A percentile compares a stretch with the other conserved stretches of the same genome.
Evolutionary conservation across 2,888 invertebrate species (phyloP).

Genomic region (Dryadula phaetusa): DNA sequence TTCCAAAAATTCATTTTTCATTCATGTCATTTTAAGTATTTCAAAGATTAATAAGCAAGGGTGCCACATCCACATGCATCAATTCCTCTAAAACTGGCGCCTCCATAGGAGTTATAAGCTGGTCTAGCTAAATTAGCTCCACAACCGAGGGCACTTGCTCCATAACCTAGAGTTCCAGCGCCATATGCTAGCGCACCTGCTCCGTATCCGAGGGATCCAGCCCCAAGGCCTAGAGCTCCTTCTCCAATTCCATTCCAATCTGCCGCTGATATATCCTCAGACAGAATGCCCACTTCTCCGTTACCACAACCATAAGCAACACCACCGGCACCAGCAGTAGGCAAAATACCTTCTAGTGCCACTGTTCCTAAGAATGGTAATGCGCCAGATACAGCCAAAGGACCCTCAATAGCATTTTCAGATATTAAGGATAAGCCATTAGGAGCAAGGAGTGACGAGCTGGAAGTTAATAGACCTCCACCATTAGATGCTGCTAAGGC

Average conservation of each 20-base stretch:
- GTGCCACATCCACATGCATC: no score
- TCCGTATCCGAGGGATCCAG: slow-evolving; percentile 3
- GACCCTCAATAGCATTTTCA: slow-evolving; percentile 55
- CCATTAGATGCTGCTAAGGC: slow-evolving; percentile 29
- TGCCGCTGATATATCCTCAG: slow-evolving; percentile 43
- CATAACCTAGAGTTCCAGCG: not conserved
- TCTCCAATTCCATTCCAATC: slow-evolving; percentile 32
- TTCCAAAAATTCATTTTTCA: no score
- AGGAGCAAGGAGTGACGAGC: slow-evolving; percentile 52
- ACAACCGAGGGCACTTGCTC: no score
- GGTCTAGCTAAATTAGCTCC: no score
- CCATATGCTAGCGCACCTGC: not conserved
- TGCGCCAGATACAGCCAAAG: slow-evolving; percentile 49
- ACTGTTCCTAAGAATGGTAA: slow-evolving; percentile 54
- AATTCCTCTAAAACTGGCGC: no score
- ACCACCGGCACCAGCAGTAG: slow-evolving; percentile 49
- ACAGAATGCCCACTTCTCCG: slow-evolving; percentile 47
- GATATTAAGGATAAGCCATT: slow-evolving; percentile 54
- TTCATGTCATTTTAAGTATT: no score
- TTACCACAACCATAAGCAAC: slow-evolving; percentile 52
- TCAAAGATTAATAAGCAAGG: no score
- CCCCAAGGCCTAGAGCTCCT: not conserved
- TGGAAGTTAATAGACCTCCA: slow-evolving; percentile 49
- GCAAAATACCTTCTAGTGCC: slow-evolving; percentile 48
- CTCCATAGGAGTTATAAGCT: no score